Conservation (phyloP, 1,140 invertebrate genomes). For the Hypsibius dujardini region DNA sequence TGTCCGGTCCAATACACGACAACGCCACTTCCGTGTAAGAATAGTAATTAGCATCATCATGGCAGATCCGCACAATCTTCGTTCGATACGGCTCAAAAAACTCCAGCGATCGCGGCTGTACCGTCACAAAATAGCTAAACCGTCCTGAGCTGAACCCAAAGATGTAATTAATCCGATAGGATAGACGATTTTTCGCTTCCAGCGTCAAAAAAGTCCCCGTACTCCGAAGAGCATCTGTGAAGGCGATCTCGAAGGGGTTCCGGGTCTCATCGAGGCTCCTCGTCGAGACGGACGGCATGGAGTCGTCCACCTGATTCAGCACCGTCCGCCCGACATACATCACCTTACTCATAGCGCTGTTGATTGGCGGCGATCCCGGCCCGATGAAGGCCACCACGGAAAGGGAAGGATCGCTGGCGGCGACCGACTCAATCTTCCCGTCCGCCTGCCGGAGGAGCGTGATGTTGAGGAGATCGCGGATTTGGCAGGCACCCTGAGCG, state of each 20-base stretch:
- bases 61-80: constrained; percentile 83
- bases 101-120: constrained; percentile 63
- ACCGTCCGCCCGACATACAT: constrained; percentile 86
- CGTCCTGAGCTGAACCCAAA: constrained; percentile 85
- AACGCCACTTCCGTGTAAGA: constrained; percentile 95
- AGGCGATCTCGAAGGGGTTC: constrained; percentile 70
- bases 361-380: constrained; percentile 59
- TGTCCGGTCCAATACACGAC: constrained; percentile 60
- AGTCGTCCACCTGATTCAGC: constrained; percentile 33
- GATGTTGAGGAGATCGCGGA: constrained; percentile 71
- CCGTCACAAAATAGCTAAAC: constrained; percentile 90
- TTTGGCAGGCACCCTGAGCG: constrained; percentile 68
- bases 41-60: constrained; percentile 85
- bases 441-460: constrained; percentile 54
- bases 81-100: constrained; percentile 53
- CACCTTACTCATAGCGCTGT: constrained; percentile 54
- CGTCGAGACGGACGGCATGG: constrained; percentile 81
- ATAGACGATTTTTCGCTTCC: constrained; percentile 24
- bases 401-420: constrained; percentile 78
- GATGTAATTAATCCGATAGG: constrained; percentile 61
- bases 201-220: constrained; percentile 23
- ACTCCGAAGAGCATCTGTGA: constrained; percentile 46
- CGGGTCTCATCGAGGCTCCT: constrained; percentile 60
- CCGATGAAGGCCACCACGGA: constrained; percentile 93
- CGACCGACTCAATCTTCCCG: constrained; percentile 54